A percentile compares a stretch with the other conserved stretches of the same genome.
Conservation (phyloP, 2,113 vertebrate species). For the Alethe diademata region DNA sequence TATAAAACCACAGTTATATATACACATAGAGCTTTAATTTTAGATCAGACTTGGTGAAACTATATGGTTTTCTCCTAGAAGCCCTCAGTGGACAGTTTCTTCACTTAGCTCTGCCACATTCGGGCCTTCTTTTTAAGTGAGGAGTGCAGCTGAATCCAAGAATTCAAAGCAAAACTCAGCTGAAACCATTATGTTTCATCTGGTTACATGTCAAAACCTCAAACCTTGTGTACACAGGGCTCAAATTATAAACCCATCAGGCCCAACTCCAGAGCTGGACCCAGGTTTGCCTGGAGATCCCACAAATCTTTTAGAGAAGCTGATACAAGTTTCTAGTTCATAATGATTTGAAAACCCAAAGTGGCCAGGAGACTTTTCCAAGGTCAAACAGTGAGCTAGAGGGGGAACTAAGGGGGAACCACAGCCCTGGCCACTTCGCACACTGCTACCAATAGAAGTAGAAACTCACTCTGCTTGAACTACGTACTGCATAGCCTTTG, state of each 20-base stretch:
- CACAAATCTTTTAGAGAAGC: background rate
- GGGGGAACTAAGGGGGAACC: background rate
- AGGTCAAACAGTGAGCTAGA: background rate
- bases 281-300: background rate
- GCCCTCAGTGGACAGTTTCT: background rate
- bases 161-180: constrained; percentile 37
- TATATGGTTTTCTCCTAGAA: background rate
- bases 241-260: constrained; percentile 48
- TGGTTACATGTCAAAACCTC: constrained; percentile 56
- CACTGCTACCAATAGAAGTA: background rate
- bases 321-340: background rate
- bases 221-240: background rate
- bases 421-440: background rate
- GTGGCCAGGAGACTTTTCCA: background rate
- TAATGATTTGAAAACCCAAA: background rate
- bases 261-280: background rate
- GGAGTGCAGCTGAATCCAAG: background rate
- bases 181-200: constrained; percentile 44
- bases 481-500: background rate
- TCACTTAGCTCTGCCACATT: background rate
- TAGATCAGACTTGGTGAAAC: background rate
- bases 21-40: background rate
- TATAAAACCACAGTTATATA: background rate
- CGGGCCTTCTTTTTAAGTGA: background rate
- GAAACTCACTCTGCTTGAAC: background rate